Percentiles rank a stretch among this genome's conserved stretches.
These are phyloP conservation scores for Pao palembangensis DNA, from an alignment of 2,113 vertebrate species.

Conservation along the genomic window DNA sequence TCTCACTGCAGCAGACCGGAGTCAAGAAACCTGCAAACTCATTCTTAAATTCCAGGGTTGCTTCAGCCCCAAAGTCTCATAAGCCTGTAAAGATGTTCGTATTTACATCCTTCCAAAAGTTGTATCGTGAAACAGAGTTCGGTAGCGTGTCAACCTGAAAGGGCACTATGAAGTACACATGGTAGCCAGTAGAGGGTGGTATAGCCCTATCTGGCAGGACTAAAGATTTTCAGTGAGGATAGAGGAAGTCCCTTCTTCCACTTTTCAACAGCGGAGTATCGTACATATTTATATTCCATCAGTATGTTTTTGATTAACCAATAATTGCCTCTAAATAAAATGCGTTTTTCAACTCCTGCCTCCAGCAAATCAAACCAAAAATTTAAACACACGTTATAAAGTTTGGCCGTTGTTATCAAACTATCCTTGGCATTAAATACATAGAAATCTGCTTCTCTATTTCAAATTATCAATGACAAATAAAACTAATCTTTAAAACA, in stretches of 20 bases:
- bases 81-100: slow-evolving; percentile 20
- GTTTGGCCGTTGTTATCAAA: too few relatives aligned
- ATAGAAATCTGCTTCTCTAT: too few relatives aligned
- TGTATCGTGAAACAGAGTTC: slow-evolving; percentile 63
- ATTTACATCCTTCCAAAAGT: slow-evolving; percentile 68
- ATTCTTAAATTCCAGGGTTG: slow-evolving; percentile 3
- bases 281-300: too few relatives aligned
- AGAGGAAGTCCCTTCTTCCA: not conserved
- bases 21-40: slow-evolving; percentile 48
- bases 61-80: slow-evolving; percentile 2
- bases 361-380: too few relatives aligned
- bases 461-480: too few relatives aligned
- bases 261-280: too few relatives aligned
- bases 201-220: not conserved
- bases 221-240: slow-evolving; percentile 19
- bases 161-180: slow-evolving; percentile 17
- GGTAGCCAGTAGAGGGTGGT: slow-evolving; percentile 49
- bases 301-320: too few relatives aligned
- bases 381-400: too few relatives aligned
- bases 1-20: slow-evolving; percentile 41
- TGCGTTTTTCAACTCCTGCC: too few relatives aligned
- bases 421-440: too few relatives aligned
- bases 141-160: slow-evolving; percentile 69
- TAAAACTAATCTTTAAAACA: too few relatives aligned
- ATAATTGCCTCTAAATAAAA: too few relatives aligned